Percentiles rank a stretch among this genome's conserved stretches.
Evolutionary conservation across 1,140 invertebrate species (phyloP).

Genomic region (Hylyphantes graminicola): DNA sequence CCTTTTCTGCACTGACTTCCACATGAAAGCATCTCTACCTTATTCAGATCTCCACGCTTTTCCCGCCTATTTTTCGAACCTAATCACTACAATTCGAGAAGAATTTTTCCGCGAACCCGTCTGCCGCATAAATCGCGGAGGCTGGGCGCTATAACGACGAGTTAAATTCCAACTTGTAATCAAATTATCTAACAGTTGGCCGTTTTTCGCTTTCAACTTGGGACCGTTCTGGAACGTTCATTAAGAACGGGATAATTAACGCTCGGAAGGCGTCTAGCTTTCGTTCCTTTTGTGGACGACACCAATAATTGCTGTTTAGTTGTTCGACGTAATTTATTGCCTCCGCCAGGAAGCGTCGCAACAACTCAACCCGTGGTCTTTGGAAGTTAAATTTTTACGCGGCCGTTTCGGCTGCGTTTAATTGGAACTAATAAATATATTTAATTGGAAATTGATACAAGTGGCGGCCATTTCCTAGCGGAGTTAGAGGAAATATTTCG

Average conservation of each 20-base stretch:
- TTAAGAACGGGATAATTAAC: conserved; percentile 17
- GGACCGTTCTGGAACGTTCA: background rate
- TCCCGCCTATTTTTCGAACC: conserved; percentile 3
- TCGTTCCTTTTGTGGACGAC: background rate
- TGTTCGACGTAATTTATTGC: conserved; percentile 4
- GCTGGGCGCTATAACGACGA: conserved; percentile 8
- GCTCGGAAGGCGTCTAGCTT: background rate
- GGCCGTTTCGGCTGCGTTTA: background rate
- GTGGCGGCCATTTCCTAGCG: too few relatives aligned
- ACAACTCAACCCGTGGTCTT: background rate
- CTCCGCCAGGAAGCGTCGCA: background rate
- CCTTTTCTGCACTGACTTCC: too few relatives aligned
- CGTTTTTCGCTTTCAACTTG: conserved; percentile 1
- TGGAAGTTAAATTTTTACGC: background rate
- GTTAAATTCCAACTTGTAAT: conserved; percentile 13
- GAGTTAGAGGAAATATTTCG: too few relatives aligned
- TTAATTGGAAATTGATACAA: too few relatives aligned
- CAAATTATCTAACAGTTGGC: conserved; percentile 28
- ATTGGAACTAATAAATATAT: too few relatives aligned
- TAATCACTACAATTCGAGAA: conserved; percentile 25
- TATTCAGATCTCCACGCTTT: too few relatives aligned
- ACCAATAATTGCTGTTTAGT: background rate
- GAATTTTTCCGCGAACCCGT: conserved; percentile 5
- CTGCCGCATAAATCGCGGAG: conserved; percentile 1
- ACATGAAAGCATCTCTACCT: too few relatives aligned